Conservation (phyloP, 2,113 vertebrate species). For the Anolis sagrei region DNA sequence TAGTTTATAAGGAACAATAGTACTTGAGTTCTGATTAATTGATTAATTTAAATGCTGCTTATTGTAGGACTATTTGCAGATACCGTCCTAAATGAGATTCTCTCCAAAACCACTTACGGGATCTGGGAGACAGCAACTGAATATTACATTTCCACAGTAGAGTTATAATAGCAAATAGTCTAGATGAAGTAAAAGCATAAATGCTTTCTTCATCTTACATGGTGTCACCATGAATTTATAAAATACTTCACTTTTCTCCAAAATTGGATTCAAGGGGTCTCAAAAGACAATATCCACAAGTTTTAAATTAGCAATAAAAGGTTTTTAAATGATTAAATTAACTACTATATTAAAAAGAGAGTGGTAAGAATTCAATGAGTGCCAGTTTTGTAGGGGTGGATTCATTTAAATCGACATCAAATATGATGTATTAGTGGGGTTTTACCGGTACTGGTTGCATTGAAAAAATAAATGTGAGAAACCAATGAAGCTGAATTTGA, state of each 20-base stretch:
- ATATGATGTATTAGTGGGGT: background rate
- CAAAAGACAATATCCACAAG: too few relatives aligned
- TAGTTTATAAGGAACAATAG: background rate
- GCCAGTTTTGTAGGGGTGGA: background rate
- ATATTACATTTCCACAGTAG: background rate
- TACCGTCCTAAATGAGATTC: background rate
- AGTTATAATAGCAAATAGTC: background rate
- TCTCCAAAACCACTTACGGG: background rate
- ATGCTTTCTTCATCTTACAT: too few relatives aligned
- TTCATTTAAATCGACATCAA: too few relatives aligned
- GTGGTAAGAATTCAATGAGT: too few relatives aligned
- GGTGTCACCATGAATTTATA: background rate
- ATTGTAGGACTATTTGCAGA: background rate
- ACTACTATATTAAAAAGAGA: too few relatives aligned
- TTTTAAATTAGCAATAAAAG: too few relatives aligned
- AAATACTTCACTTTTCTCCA: too few relatives aligned
- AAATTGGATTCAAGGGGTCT: too few relatives aligned
- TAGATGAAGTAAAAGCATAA: background rate
- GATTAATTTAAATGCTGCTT: background rate
- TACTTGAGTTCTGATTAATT: background rate
- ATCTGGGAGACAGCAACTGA: background rate
- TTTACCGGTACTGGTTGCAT: background rate
- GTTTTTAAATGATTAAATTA: too few relatives aligned
- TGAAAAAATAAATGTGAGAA: background rate
- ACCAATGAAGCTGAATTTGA: background rate